Base-by-base conservation (phyloP, 1,140 invertebrate genomes). In the Sesamia nonagrioides region DNA sequence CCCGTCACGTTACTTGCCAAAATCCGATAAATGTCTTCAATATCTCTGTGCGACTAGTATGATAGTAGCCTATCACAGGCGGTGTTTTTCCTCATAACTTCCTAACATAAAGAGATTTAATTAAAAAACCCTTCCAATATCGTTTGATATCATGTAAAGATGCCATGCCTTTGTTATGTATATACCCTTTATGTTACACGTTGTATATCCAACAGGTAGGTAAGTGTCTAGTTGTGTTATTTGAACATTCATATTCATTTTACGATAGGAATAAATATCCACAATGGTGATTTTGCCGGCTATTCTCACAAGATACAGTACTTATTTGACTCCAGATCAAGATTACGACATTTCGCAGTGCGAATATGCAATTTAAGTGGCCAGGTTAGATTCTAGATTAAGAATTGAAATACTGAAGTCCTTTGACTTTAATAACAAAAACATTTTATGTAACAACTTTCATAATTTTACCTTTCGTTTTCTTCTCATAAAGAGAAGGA, bases 331-430 rank as follows among this genome's bases (percentile, higher is more conserved):
- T n/a, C 18, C 37, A 13, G 61, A 66, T 66, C 61, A 66, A 40
- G 61, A 66, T 66, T 42, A n/a, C 61, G 18, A 8, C 61, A 66
- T 66, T 37, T 66, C 37, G 17, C 35, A 37, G 37, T 66, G 37
- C 61, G 8, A 66, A 66, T 66, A 66, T 66, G 11, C 61, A 66
- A 40, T 66, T 66, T n/a, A n/a, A n/a, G n/a, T n/a, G n/a, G n/a
- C n/a, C n/a, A n/a, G n/a, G n/a, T n/a, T 66, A 66, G 61, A 66
- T 66, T 42, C 61, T 21, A 66, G 61, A 66, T 58, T 66, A 66
- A 66, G 61, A 42, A 37, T 66, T 42, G 18, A 42, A 66, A 42
- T 66, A 42, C 37, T 42, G 18, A 9, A 35, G 56, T 60, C 6
- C 37, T 42, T 37, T 9, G 9, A 66, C 17, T 42, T 18, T 18